A percentile compares a stretch with the other conserved stretches of the same genome.
phyloP scores from a whole-genome alignment of 2,797 vertebrate species.

The Astyanax mexicanus region DNA sequence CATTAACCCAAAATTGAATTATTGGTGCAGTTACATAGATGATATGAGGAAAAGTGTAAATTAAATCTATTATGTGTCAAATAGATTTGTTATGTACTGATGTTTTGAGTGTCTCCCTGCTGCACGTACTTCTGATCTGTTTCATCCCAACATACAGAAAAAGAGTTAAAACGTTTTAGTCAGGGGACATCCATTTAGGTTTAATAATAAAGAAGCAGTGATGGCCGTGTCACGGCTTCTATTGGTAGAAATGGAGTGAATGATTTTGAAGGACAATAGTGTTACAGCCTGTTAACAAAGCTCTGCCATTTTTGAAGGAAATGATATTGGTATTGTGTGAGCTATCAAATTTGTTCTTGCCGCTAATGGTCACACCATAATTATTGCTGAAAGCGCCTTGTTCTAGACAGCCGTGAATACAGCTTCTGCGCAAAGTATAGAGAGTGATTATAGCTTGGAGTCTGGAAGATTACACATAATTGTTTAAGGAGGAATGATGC shows the following conservation, averaged over 20 bases:
- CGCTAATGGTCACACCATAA: not conserved
- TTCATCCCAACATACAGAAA: too few relatives aligned
- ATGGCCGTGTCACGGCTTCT: not conserved
- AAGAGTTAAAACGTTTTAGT: constrained; percentile 8
- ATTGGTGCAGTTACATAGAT: too few relatives aligned
- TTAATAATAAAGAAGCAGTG: constrained; percentile 8
- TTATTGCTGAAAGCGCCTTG: not conserved
- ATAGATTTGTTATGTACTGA: not conserved
- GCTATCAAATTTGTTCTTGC: constrained; percentile 1
- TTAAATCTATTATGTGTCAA: not conserved
- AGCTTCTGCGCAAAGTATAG: not conserved
- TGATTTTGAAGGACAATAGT: not conserved
- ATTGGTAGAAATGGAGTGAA: constrained; percentile 4
- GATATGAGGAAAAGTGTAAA: not conserved
- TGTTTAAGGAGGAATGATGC: not conserved
- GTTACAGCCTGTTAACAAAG: constrained; percentile 21
- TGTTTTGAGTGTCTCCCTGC: not conserved
- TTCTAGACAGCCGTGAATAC: constrained; percentile 1
- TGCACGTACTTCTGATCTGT: too few relatives aligned
- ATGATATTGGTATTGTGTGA: constrained; percentile 16
- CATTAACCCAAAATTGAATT: too few relatives aligned
- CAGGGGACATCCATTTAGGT: constrained; percentile 15
- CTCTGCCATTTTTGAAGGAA: not conserved
- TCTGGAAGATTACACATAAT: not conserved
- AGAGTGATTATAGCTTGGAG: not conserved